Evolutionary conservation across 2,888 invertebrate species (phyloP).

Genomic region (Kuschelorhynchus macadamiae): DNA sequence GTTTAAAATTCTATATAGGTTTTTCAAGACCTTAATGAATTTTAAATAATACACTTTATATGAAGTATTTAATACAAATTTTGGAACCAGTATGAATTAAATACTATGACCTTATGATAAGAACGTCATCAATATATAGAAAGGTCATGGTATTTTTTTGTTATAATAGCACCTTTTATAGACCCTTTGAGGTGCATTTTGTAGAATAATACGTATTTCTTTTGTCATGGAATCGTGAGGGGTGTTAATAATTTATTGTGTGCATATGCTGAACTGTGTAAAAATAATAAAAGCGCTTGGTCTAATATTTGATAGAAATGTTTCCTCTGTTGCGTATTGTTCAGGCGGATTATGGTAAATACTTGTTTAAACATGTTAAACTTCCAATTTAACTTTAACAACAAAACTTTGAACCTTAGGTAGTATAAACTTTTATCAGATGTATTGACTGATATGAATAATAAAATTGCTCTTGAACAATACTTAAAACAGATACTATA

Average conservation of each 20-base stretch:
- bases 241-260: slow-evolving; percentile 10
- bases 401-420: background rate
- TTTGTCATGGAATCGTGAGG: slow-evolving; percentile 13
- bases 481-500: slow-evolving; percentile 16
- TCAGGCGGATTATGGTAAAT: background rate
- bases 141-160: too few species aligned
- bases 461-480: slow-evolving; percentile 6
- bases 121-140: too few species aligned
- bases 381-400: too few species aligned
- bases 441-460: background rate
- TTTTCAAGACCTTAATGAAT: too few species aligned
- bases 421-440: background rate
- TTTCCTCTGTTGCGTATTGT: slow-evolving; percentile 25
- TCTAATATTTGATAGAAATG: slow-evolving; percentile 30
- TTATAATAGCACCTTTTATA: too few species aligned
- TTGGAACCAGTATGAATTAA: too few species aligned
- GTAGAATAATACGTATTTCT: background rate
- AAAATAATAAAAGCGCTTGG: slow-evolving; percentile 35
- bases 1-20: too few species aligned
- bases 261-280: slow-evolving; percentile 42
- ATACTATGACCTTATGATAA: too few species aligned
- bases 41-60: too few species aligned
- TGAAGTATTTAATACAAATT: too few species aligned
- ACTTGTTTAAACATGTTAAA: background rate
- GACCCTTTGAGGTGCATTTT: too few species aligned